Conservation (phyloP, 2,113 vertebrate genomes). For the Poeciliopsis turrubarensis region DNA sequence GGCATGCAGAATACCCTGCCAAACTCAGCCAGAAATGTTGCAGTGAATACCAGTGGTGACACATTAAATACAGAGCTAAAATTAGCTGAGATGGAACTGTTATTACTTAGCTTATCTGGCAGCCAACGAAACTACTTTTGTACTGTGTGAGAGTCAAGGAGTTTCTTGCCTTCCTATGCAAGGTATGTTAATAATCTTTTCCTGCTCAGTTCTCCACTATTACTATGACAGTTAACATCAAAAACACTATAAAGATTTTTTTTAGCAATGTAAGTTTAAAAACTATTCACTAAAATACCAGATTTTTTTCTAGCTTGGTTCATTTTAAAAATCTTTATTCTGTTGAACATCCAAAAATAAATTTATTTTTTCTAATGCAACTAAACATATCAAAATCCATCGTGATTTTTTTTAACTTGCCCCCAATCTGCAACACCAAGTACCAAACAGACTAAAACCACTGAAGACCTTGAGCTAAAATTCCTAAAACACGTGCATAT, state of each 20-base stretch:
- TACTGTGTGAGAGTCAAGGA: conserved; percentile 31
- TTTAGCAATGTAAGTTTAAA: conserved; percentile 14
- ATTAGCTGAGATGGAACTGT: conserved; percentile 76
- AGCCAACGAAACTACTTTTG: conserved; percentile 66
- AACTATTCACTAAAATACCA: too few relatives aligned
- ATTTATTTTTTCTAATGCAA: neutral
- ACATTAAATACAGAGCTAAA: conserved; percentile 77
- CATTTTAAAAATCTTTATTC: neutral
- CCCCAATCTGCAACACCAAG: neutral
- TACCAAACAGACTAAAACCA: neutral
- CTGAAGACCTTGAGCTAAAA: neutral
- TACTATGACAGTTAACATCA: conserved; percentile 41
- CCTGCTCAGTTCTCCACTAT: conserved; percentile 50
- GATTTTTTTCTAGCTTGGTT: too few relatives aligned
- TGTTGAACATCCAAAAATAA: neutral
- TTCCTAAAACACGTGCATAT: neutral
- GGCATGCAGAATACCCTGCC: conserved; percentile 50
- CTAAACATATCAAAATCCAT: neutral
- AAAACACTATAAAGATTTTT: conserved; percentile 45
- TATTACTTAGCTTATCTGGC: conserved; percentile 79
- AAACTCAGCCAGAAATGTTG: conserved; percentile 72
- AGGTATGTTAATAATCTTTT: conserved; percentile 57
- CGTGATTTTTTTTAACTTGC: too few relatives aligned
- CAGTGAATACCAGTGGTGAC: conserved; percentile 73
- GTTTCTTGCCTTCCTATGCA: conserved; percentile 52